Evolutionary conservation across 2,888 invertebrate genomes (phyloP).

Genomic region (Celastrina argiolus): DNA sequence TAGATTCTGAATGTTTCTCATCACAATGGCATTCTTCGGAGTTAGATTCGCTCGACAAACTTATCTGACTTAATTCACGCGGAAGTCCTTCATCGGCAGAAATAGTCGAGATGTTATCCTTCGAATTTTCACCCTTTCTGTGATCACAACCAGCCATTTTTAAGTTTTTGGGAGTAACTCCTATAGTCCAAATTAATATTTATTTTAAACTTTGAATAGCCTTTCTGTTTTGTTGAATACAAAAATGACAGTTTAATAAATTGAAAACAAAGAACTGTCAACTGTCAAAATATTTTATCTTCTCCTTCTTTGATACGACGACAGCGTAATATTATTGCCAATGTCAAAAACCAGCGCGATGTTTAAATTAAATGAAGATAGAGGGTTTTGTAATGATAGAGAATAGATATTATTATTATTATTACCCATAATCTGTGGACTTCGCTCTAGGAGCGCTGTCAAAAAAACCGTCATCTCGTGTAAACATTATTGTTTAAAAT

Average conservation of each 20-base stretch:
- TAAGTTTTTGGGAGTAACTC: slow-evolving; percentile 24
- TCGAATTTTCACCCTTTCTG: slow-evolving; percentile 60
- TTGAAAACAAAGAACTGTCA: slow-evolving; percentile 51
- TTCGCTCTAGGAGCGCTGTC: too few species aligned
- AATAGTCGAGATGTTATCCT: slow-evolving; percentile 71
- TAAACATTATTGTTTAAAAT: too few species aligned
- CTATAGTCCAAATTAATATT: slow-evolving; percentile 9
- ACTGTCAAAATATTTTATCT: neutral
- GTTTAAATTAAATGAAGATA: too few species aligned
- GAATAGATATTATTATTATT: too few species aligned
- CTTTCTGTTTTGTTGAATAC: slow-evolving; percentile 15
- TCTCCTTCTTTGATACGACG: neutral
- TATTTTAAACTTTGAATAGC: slow-evolving; percentile 7
- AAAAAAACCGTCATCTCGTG: too few species aligned
- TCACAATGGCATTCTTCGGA: slow-evolving; percentile 88
- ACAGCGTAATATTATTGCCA: neutral
- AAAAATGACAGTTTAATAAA: slow-evolving; percentile 24
- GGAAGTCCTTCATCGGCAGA: slow-evolving; percentile 79
- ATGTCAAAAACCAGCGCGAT: too few species aligned
- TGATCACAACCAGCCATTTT: slow-evolving; percentile 66
- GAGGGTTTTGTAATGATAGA: too few species aligned
- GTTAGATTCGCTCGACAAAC: slow-evolving; percentile 81
- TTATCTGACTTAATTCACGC: slow-evolving; percentile 82
- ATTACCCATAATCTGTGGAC: too few species aligned
- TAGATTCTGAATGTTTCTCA: slow-evolving; percentile 88